Base-by-base conservation (phyloP, 2,113 vertebrate species). In the Scartelaos histophorus region DNA sequence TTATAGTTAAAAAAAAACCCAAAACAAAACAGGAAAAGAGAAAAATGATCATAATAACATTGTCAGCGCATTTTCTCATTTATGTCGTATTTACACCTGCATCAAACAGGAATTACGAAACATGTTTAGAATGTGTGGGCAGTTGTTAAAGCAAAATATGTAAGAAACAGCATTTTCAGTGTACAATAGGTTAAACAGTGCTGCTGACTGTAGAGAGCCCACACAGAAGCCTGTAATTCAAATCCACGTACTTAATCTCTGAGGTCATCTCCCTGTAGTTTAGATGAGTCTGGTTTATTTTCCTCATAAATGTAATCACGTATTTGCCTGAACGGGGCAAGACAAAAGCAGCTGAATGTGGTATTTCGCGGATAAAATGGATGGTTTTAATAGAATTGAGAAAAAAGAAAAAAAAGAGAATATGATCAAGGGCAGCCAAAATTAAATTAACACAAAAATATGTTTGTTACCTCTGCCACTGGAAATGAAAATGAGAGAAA, bases 151-250 rank as follows among this genome's bases (percentile, higher is more conserved):
- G 38, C 38, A 1, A 29, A 3, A 12, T 15, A 56, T 64, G 54
- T 7, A 24, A n/a, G 38, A n/a, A 19, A 29, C 29, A 67, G 43
- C 38, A 46, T 70, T 61, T 34, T 47, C 22, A 58, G 7, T n/a
- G 0, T 49, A 43, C 35, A 54, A 69, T 53, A 54, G 66, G 67
- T 67, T 69, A 78, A n/a, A 35, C 66, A 57, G 12, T 6, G 29
- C 53, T 61, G 22, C 22, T 69, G 58, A 61, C 16, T 56, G 73
- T n/a, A 64, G 45, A 29, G 62, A n/a, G 71, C 16, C 17, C 61
- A 67, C n/a, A 54, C 24, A 9, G 15, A 49, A 56, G 54, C 29
- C 3, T 15, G 65, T 13, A 74, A 45, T 53, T 25, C 49, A 51
- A 51, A 1, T 54, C 51, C 51, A 54, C 9, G 51, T 21, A 54